Conservation (phyloP, 2,113 vertebrate species). For the Barbus barbus region DNA sequence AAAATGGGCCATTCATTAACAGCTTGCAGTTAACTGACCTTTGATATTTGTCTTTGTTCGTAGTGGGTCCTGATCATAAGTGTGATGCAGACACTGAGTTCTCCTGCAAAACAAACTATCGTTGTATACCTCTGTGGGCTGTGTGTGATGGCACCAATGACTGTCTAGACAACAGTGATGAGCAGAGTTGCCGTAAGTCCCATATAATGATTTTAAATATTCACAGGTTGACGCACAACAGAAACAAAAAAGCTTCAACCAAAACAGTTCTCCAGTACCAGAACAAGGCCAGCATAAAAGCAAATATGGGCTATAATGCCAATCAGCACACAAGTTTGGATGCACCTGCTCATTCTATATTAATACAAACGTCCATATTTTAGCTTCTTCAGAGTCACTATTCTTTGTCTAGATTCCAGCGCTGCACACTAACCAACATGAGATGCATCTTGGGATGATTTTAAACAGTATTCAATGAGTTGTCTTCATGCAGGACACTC, state of each 20-base stretch:
- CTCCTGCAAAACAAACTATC: slow-evolving; percentile 91
- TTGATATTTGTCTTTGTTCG: slow-evolving; percentile 30
- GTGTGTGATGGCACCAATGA: slow-evolving; percentile 90
- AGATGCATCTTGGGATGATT: no score
- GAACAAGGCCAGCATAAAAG: neutral
- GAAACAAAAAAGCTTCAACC: slow-evolving; percentile 55
- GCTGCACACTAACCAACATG: neutral
- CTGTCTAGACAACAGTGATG: slow-evolving; percentile 96
- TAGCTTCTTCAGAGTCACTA: no score
- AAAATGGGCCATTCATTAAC: neutral
- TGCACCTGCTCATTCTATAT: neutral
- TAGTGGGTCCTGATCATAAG: slow-evolving; percentile 88
- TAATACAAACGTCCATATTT: neutral
- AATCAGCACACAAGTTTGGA: neutral
- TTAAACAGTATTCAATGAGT: neutral
- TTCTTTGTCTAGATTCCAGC: neutral
- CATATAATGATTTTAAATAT: slow-evolving; percentile 64
- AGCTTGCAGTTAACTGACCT: neutral
- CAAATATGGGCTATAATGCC: neutral
- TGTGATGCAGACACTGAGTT: slow-evolving; percentile 95
- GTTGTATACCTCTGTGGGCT: slow-evolving; percentile 88
- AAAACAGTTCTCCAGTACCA: neutral
- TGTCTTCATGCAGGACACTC: neutral
- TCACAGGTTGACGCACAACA: slow-evolving; percentile 66
- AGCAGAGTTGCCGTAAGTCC: slow-evolving; percentile 89